These are phyloP conservation scores for Calephelis nemesis DNA, from an alignment of 1,140 invertebrate genomes.

Conservation along the genomic window DNA sequence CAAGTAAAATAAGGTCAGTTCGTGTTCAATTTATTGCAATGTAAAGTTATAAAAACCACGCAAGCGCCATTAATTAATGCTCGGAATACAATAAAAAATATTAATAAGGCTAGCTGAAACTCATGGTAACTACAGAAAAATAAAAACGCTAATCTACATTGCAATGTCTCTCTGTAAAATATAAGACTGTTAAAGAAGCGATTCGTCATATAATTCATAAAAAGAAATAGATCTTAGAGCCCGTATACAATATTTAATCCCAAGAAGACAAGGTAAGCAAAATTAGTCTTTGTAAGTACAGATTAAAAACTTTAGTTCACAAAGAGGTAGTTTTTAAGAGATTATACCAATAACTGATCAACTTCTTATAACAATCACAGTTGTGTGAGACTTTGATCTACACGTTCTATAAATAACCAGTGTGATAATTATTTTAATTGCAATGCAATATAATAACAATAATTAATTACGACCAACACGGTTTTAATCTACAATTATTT, in stretches of 20 bases:
- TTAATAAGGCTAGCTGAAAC: constrained; percentile 75
- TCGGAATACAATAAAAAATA: constrained; percentile 58
- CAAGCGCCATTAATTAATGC: constrained; percentile 48
- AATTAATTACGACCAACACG: background rate
- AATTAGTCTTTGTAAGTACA: constrained; percentile 9
- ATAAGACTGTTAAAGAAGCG: constrained; percentile 41
- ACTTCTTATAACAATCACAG: constrained; percentile 33
- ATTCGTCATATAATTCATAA: constrained; percentile 35
- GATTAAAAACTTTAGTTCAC: constrained; percentile 34
- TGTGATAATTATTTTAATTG: background rate
- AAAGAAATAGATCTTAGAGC: constrained; percentile 24
- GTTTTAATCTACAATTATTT: background rate
- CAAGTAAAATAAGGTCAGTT: too few relatives aligned
- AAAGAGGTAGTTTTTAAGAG: constrained; percentile 43
- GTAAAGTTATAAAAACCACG: constrained; percentile 38
- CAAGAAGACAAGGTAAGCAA: constrained; percentile 18
- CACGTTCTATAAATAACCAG: constrained; percentile 15
- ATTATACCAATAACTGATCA: constrained; percentile 34
- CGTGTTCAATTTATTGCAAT: background rate
- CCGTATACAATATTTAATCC: constrained; percentile 31
- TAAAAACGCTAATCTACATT: constrained; percentile 58
- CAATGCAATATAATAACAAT: background rate
- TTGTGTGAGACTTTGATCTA: constrained; percentile 28
- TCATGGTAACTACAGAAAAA: constrained; percentile 77
- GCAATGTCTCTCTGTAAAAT: constrained; percentile 64